phyloP scores from a whole-genome alignment of 2,113 vertebrate genomes.

The Hyperopisus bebe region DNA sequence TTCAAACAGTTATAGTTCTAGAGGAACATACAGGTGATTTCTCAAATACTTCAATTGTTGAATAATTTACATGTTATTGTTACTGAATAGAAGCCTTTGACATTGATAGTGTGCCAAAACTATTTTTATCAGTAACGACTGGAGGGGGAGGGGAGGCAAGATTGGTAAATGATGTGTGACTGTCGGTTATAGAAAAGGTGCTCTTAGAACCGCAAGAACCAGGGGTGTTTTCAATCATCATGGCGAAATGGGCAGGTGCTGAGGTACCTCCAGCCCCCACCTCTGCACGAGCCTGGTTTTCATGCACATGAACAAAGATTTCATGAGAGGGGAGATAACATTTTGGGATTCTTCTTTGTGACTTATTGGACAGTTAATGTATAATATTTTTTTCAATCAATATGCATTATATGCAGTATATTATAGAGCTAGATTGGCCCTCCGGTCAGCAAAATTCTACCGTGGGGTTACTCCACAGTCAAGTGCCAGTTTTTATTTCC shows the following conservation, averaged over 20 bases:
- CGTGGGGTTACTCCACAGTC: neutral
- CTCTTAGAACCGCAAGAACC: neutral
- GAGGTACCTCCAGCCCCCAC: neutral
- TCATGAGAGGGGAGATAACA: neutral
- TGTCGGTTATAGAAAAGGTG: neutral
- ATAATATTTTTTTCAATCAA: neutral
- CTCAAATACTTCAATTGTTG: neutral
- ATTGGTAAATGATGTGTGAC: neutral
- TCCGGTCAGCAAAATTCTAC: neutral
- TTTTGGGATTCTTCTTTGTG: neutral
- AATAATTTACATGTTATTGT: neutral
- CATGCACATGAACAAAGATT: neutral
- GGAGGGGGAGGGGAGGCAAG: neutral
- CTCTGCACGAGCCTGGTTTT: neutral
- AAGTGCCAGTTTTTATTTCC: neutral
- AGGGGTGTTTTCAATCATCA: neutral
- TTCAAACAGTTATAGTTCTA: neutral
- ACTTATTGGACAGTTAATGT: neutral
- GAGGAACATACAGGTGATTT: neutral
- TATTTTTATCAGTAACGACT: neutral
- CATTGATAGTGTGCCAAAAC: neutral
- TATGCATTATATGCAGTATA: neutral
- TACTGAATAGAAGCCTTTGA: neutral
- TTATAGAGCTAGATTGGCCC: neutral
- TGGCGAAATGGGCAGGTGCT: neutral